Evolutionary conservation across 2,113 vertebrate genomes (phyloP), one percentile per base, ranked within the genome.

Genomic region (Malurus alboscapulatus): DNA sequence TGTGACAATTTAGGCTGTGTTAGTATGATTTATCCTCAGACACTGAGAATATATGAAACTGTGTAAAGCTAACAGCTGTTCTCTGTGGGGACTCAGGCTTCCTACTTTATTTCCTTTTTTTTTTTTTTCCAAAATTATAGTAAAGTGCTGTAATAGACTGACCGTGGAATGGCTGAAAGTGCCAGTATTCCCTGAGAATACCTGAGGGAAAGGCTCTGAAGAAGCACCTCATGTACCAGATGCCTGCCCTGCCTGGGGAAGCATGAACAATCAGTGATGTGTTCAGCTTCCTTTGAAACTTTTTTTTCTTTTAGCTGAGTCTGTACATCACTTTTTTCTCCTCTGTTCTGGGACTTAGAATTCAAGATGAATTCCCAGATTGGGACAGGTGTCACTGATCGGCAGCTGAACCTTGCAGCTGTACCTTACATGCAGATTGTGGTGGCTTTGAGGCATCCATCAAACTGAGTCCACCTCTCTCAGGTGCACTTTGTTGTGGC

Each of bases 221-320:
- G 45, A 83, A 59, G 2, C 0, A 72, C 17, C 20, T 90, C 51
- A 14, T 6, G 21, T 38, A 50, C 54, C 0, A 0, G 53, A 61
- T 0, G 2, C 20, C 30, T 14, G 8, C 17, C 29, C 48, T 85
- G 42, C 44, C 63, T 68, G 53, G 38, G 50, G 67, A 65, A 72
- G 25, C 34, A 53, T 67, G 68, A 83, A 77, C 17, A 26, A 74
- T 26, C 34, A 36, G 50, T 45, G 32, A 54, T 1, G 1, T 62
- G 32, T 84, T 69, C 54, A 65, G 24, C 26, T 86, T 92, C 55
- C 44, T 93, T 84, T 21, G 32, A 80, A 38, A 13, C 4, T 25
- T 42, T 47, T 77, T 80, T 80, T 74, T 83, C 45, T 54, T 14
- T 66, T 61, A 30, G 15, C 21, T 88, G 59, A 58, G 20, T 40